A percentile compares a stretch with the other conserved stretches of the same genome.
Conservation (phyloP, 2,113 vertebrate species). For the Dermatemys mawii region DNA sequence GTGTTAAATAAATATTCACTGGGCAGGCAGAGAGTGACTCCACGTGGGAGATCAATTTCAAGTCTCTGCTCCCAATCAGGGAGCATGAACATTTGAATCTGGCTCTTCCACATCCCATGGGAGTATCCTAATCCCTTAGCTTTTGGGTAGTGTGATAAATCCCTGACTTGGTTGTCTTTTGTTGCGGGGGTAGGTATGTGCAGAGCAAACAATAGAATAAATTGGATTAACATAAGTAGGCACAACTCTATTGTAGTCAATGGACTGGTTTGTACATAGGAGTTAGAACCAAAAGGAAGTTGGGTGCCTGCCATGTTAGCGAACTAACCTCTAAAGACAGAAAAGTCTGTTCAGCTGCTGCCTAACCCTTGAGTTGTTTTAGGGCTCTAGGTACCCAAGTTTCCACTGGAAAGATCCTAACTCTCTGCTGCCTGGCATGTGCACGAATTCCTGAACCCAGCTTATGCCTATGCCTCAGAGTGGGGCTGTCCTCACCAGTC, state of each 20-base stretch:
- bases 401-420: neutral
- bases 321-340: neutral
- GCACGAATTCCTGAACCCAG: neutral
- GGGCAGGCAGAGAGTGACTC: neutral
- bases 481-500: too few relatives aligned
- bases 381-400: neutral
- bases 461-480: neutral
- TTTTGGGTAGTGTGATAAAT: neutral
- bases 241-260: neutral
- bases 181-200: too few relatives aligned
- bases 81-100: neutral
- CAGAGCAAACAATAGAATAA: neutral
- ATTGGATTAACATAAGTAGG: neutral
- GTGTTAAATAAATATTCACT: neutral
- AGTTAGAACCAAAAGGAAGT: neutral
- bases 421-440: neutral
- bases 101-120: neutral
- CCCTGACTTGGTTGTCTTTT: neutral
- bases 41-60: too few relatives aligned
- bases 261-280: neutral
- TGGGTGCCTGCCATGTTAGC: neutral
- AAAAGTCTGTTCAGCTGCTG: neutral
- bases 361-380: neutral
- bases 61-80: neutral
- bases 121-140: neutral